Percentiles rank a stretch among this genome's conserved stretches.
phyloP scores from a whole-genome alignment of 2,888 invertebrate species.

The Branchellion lobata region DNA sequence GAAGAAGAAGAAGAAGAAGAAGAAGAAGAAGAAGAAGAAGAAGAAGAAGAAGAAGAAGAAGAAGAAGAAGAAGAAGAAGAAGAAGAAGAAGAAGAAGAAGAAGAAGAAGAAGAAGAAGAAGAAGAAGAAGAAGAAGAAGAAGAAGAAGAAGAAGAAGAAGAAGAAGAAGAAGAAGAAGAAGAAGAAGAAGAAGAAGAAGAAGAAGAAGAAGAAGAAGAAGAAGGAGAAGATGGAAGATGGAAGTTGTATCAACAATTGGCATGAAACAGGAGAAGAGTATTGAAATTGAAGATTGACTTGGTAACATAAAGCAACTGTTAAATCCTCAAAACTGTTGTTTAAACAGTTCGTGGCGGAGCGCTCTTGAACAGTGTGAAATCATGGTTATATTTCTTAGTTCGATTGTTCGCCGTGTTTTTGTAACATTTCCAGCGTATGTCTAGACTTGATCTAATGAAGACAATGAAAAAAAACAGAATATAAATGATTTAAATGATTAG shows the following conservation, averaged over 20 bases:
- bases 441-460: no score
- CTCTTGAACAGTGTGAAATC: no score
- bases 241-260: neutral
- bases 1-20: constrained; percentile 5
- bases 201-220: neutral
- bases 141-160: neutral
- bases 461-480: no score
- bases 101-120: constrained; percentile 28
- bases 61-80: constrained; percentile 42
- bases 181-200: constrained; percentile 3
- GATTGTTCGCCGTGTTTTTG: no score
- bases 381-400: no score
- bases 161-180: constrained; percentile 2
- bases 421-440: no score
- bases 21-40: constrained; percentile 36
- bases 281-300: neutral
- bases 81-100: constrained; percentile 36
- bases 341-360: no score
- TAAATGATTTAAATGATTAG: no score
- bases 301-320: neutral
- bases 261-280: neutral
- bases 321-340: no score
- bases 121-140: constrained; percentile 8
- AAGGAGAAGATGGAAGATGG: neutral
- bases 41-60: constrained; percentile 38